Evolutionary conservation across 2,888 invertebrate genomes (phyloP).

Genomic region (Camponotus fellah): DNA sequence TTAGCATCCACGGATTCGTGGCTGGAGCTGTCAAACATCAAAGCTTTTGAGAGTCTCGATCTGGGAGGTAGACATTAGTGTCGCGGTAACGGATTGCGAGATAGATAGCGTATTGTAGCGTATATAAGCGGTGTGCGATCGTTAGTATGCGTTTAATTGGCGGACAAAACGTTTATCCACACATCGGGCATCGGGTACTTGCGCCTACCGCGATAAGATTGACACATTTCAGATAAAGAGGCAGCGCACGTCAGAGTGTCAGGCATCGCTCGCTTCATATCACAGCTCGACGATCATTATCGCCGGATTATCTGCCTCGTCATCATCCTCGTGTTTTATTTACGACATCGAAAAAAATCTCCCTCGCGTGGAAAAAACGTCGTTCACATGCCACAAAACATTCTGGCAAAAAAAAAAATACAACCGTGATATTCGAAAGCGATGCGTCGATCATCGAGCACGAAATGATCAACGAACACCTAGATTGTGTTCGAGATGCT

Average conservation of each 20-base stretch:
- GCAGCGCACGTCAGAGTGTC: not conserved
- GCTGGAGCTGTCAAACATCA: conserved; percentile 59
- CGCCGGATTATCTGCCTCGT: not conserved
- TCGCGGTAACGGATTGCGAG: not conserved
- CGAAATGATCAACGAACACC: not conserved
- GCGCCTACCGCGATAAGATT: conserved; percentile 55
- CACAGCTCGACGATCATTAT: not conserved
- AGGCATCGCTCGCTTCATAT: not conserved
- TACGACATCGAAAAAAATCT: not conserved
- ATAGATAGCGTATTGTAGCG: conserved; percentile 30
- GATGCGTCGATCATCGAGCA: conserved; percentile 3
- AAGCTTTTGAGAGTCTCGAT: conserved; percentile 29
- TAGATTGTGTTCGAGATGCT: not conserved
- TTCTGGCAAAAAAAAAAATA: not conserved
- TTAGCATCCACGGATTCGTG: conserved; percentile 40
- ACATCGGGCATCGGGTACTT: conserved; percentile 44
- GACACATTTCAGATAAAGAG: conserved; percentile 65
- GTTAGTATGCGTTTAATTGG: conserved; percentile 55
- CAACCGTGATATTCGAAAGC: conserved; percentile 8
- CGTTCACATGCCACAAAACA: not conserved
- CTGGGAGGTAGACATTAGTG: conserved; percentile 16
- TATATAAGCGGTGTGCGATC: conserved; percentile 27
- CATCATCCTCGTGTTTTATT: not conserved
- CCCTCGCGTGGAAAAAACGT: not conserved
- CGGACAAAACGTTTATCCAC: conserved; percentile 39